Evolutionary conservation across 2,888 invertebrate species (phyloP), one percentile per base, ranked within the genome.

Genomic region (Drosophila kambysellisi): DNA sequence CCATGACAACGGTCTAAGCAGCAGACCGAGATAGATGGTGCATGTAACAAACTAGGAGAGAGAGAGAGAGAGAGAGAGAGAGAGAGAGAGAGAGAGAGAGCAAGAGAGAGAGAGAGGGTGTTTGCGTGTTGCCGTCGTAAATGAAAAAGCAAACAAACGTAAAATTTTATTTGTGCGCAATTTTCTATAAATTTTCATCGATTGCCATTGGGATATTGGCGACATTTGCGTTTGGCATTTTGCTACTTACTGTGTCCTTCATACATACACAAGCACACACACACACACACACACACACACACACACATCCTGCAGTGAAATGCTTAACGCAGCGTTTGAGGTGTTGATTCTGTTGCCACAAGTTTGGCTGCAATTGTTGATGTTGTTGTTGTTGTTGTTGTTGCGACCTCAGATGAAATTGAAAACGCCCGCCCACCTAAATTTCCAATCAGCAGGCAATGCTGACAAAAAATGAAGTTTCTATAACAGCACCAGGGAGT

Each of bases 101-200:
- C 1, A 2, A 1, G 2, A 1, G 30, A 17, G 30, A 25, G 32
- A 9, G 15, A 29, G 12, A 2, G 60, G 8, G 20, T 20, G 43
- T 43, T 5, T 43, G 20, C 7, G 20, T 20, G 65, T 69, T 72
- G 72, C 35, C 70, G 25, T 83, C 82, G 87, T 84, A 88, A 88
- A 84, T 87, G 84, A 88, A 85, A 85, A 89, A 81, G 91, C 85
- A 86, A 86, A 79, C 91, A 91, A 86, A 86, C 91, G 91, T 86
- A 89, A 86, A 86, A 86, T 91, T 86, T 86, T 86, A 86, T 86
- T 86, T 86, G 88, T 91, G 91, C 90, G 90, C 85, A 91, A 91
- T 86, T 86, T 86, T 86, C 85, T 86, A 86, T 86, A 86, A 86
- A 91, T 86, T 86, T 86, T 82, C 91, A 86, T 86, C 90, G 85